Evolutionary conservation across 2,888 invertebrate genomes (phyloP).

Genomic region (Agapostemon virescens): DNA sequence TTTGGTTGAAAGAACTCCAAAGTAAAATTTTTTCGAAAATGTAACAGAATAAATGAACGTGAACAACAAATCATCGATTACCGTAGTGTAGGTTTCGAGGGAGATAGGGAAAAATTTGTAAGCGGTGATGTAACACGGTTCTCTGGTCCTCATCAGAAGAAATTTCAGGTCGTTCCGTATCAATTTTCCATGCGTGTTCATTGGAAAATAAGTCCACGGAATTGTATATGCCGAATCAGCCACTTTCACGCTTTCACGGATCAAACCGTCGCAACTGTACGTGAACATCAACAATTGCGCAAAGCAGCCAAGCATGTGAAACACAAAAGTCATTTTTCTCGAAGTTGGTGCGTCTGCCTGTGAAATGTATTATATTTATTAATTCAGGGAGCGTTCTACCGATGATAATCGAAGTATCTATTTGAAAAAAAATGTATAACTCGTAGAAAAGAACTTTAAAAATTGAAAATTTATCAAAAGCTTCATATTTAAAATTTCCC

Average conservation of each 20-base stretch:
- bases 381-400: not conserved
- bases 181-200: constrained; percentile 1
- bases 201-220: not conserved
- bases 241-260: not conserved
- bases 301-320: not conserved
- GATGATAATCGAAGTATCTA: too few species aligned
- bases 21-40: not conserved
- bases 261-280: constrained; percentile 19
- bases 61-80: too few species aligned
- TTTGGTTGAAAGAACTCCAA: not conserved
- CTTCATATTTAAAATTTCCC: too few species aligned
- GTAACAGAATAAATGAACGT: not conserved
- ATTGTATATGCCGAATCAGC: not conserved
- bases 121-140: constrained; percentile 49
- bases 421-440: too few species aligned
- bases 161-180: not conserved
- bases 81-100: constrained; percentile 29
- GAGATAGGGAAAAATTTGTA: constrained; percentile 52
- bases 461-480: too few species aligned
- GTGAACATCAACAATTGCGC: constrained; percentile 26
- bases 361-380: not conserved
- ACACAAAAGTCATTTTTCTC: constrained; percentile 11
- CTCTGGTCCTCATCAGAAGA: constrained; percentile 10
- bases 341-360: not conserved
- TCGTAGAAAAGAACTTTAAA: too few species aligned